phyloP scores from a whole-genome alignment of 1,140 invertebrate genomes.

The Bombus difficillimus region DNA sequence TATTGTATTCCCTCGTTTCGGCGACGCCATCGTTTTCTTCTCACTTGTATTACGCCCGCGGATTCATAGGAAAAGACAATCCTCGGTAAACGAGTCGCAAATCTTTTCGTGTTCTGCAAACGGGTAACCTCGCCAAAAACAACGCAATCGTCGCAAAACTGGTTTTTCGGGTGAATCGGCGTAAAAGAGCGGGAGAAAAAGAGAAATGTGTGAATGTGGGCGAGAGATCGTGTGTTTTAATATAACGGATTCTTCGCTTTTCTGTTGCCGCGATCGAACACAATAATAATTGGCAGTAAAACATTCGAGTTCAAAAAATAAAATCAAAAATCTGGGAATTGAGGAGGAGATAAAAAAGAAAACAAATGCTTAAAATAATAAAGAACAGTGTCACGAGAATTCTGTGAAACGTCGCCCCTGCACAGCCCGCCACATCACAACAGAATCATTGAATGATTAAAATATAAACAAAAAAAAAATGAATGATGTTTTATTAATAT shows the following conservation, averaged over 20 bases:
- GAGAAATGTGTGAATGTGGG: conserved; percentile 41
- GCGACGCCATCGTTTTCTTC: background rate
- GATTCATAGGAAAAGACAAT: conserved; percentile 13
- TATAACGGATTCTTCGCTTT: conserved; percentile 43
- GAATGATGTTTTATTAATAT: conserved; percentile 81
- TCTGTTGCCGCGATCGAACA: conserved; percentile 37
- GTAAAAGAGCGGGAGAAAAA: conserved; percentile 47
- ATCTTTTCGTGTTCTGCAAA: conserved; percentile 46
- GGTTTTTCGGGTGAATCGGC: conserved; percentile 44
- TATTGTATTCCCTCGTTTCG: background rate
- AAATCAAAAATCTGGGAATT: background rate
- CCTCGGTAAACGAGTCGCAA: conserved; percentile 33
- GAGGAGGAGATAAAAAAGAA: background rate
- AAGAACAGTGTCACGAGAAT: conserved; percentile 41
- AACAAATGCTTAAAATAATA: background rate
- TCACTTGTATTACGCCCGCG: background rate
- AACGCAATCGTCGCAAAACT: conserved; percentile 14
- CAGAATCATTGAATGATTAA: conserved; percentile 75
- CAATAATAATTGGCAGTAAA: conserved; percentile 11
- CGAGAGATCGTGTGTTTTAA: conserved; percentile 41
- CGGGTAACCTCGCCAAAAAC: background rate
- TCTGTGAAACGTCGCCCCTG: conserved; percentile 60
- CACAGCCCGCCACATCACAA: conserved; percentile 71
- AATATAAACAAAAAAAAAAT: conserved; percentile 62
- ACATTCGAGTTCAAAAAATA: background rate